phyloP scores from a whole-genome alignment of 2,888 invertebrate species.

The Megalurothrips usitatus region DNA sequence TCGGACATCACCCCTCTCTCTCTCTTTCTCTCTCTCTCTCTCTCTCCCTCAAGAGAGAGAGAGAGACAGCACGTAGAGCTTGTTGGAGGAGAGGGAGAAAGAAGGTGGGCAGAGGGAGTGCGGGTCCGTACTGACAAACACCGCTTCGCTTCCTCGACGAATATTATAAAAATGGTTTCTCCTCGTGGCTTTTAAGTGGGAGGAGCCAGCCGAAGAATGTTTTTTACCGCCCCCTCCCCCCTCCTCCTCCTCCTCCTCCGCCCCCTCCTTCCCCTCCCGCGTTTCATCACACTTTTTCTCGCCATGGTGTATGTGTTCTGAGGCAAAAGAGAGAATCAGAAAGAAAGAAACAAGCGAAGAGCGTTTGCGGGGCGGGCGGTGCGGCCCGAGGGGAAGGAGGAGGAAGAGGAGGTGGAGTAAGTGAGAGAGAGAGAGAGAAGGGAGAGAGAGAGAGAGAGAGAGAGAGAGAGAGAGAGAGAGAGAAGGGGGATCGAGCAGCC shows the following conservation, averaged over 20 bases:
- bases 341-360: too few species aligned
- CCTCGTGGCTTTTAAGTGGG: constrained; percentile 16
- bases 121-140: neutral
- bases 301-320: neutral
- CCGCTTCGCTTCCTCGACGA: constrained; percentile 20
- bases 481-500: too few species aligned
- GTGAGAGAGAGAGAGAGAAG: too few species aligned
- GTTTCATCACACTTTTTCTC: neutral
- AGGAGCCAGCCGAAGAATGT: neutral
- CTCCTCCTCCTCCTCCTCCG: neutral
- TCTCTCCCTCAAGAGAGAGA: constrained; percentile 31
- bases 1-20: constrained; percentile 31
- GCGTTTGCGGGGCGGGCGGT: too few species aligned
- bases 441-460: too few species aligned
- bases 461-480: too few species aligned
- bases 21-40: constrained; percentile 31
- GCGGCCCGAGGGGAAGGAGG: too few species aligned
- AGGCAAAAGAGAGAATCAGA: too few species aligned
- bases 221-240: neutral
- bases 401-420: too few species aligned
- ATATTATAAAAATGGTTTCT: constrained; percentile 25
- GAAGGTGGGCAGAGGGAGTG: constrained; percentile 25
- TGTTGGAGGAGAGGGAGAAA: constrained; percentile 29
- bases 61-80: constrained; percentile 35
- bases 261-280: neutral